Evolutionary conservation across 2,113 vertebrate genomes (phyloP).

Genomic region (Thunnus thynnus): DNA sequence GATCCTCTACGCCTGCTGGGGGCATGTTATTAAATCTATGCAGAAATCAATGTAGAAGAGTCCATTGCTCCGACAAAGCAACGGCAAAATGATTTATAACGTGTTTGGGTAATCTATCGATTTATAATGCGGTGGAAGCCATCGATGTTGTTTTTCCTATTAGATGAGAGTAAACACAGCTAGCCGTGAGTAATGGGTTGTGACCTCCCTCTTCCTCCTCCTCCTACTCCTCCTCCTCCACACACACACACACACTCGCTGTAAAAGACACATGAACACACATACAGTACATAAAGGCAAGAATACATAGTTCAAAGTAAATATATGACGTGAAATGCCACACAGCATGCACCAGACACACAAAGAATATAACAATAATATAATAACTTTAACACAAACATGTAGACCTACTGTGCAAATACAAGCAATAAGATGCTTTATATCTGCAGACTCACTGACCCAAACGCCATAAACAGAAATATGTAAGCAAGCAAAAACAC

Average conservation of each 20-base stretch:
- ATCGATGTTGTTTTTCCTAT: slow-evolving; percentile 75
- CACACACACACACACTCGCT: not conserved
- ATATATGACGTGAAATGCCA: not conserved
- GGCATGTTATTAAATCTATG: slow-evolving; percentile 74
- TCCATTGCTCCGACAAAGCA: slow-evolving; percentile 50
- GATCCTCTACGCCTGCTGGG: slow-evolving; percentile 58
- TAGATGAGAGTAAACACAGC: slow-evolving; percentile 75
- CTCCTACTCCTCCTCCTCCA: too few species aligned
- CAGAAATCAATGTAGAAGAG: slow-evolving; percentile 69
- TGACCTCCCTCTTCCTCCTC: slow-evolving; percentile 45
- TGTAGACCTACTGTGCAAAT: too few species aligned
- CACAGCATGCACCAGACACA: too few species aligned
- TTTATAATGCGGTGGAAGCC: slow-evolving; percentile 72
- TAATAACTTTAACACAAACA: too few species aligned
- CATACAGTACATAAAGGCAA: not conserved
- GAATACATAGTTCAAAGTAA: too few species aligned
- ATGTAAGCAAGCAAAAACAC: not conserved
- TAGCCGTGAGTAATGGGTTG: slow-evolving; percentile 65
- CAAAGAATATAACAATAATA: too few species aligned
- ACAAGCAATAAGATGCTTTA: too few species aligned
- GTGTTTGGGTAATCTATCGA: slow-evolving; percentile 76
- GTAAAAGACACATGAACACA: not conserved
- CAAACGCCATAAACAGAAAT: not conserved
- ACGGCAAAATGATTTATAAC: slow-evolving; percentile 66
- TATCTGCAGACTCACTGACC: not conserved